Conservation (phyloP, 2,888 invertebrate genomes). For the Synergus umbraculus region DNA sequence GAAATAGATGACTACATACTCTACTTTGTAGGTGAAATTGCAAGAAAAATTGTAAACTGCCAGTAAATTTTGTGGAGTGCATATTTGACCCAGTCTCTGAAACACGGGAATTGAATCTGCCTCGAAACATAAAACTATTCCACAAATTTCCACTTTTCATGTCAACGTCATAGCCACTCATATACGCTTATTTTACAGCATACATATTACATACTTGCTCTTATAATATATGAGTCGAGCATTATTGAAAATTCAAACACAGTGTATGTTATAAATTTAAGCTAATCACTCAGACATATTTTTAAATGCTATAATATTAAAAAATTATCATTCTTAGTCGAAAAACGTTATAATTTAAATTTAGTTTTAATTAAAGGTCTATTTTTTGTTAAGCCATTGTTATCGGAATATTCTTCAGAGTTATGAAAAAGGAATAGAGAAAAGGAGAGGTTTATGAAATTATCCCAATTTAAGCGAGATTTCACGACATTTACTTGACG, state of each 20-base stretch:
- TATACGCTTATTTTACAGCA: neutral
- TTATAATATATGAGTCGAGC: neutral
- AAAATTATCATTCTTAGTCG: too few relatives aligned
- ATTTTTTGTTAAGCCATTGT: neutral
- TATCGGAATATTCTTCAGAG: neutral
- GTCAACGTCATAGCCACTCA: neutral
- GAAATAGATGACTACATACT: neutral
- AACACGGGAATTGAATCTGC: neutral
- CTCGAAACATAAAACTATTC: neutral
- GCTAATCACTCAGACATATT: neutral
- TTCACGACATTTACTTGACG: neutral
- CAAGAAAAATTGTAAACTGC: neutral
- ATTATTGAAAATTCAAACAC: neutral
- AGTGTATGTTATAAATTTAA: neutral
- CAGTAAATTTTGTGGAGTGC: neutral
- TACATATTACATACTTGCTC: neutral
- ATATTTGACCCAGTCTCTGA: neutral
- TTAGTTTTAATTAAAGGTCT: neutral
- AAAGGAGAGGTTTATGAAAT: neutral
- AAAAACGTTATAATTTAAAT: too few relatives aligned
- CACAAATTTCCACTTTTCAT: neutral
- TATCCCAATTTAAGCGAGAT: neutral
- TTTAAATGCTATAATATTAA: too few relatives aligned
- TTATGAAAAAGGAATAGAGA: neutral
- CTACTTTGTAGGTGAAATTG: neutral